phyloP scores from a whole-genome alignment of 1,140 invertebrate genomes.

The Drosophila bifasciata region DNA sequence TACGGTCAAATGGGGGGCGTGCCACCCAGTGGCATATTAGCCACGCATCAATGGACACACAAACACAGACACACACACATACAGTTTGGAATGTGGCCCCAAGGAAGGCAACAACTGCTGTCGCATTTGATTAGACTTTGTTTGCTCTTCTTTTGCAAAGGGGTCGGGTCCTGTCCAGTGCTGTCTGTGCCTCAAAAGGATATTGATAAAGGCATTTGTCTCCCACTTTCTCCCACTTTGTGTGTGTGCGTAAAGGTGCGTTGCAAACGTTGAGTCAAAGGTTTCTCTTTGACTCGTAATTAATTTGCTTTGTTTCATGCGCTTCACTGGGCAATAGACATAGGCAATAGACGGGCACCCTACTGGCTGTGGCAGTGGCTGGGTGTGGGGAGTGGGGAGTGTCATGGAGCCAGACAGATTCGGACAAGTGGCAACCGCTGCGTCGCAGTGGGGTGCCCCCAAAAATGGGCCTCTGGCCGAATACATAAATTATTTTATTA shows the following conservation, averaged over 20 bases:
- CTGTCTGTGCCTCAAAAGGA: constrained; percentile 55
- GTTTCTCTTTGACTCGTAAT: constrained; percentile 81
- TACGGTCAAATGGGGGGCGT: constrained; percentile 61
- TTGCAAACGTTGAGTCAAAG: constrained; percentile 67
- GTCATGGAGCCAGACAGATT: not conserved
- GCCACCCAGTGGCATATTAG: constrained; percentile 69
- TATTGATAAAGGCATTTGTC: constrained; percentile 78
- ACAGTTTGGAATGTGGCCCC: constrained; percentile 23
- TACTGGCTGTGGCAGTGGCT: too few species aligned
- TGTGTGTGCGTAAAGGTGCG: constrained; percentile 55
- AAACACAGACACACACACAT: constrained; percentile 2
- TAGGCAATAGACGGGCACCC: too few species aligned
- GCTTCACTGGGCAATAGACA: constrained; percentile 53
- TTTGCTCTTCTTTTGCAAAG: constrained; percentile 32
- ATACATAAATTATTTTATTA: constrained; percentile 81
- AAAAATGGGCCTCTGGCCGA: constrained; percentile 69
- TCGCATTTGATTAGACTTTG: constrained; percentile 77
- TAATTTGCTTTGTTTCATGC: constrained; percentile 83
- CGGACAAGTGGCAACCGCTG: constrained; percentile 12
- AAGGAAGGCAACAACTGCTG: constrained; percentile 52
- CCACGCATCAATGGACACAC: constrained; percentile 62
- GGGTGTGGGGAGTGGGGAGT: too few species aligned
- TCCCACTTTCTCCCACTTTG: constrained; percentile 5
- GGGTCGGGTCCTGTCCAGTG: not conserved
- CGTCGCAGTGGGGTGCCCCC: constrained; percentile 21